Percentiles rank a stretch among this genome's conserved stretches.
Conservation (phyloP, 2,113 vertebrate genomes). For the Daubentonia madagascariensis region DNA sequence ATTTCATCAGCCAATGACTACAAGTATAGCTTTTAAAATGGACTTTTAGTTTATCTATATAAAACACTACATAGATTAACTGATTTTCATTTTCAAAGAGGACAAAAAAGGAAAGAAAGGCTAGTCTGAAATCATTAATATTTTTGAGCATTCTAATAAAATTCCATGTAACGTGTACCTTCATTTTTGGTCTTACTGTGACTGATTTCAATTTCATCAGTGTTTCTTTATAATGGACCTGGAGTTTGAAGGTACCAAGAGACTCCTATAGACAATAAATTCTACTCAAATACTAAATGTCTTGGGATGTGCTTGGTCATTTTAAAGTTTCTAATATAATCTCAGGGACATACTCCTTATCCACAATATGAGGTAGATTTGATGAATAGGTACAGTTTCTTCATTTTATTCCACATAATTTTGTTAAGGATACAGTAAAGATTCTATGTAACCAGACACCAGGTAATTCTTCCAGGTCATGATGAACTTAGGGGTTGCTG, state of each 20-base stretch:
- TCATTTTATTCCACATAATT: background rate
- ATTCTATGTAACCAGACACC: background rate
- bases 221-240: background rate
- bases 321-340: background rate
- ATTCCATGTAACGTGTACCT: background rate
- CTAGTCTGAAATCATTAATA: background rate
- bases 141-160: background rate
- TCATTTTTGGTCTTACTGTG: background rate
- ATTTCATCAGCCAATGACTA: background rate
- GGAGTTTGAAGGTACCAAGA: background rate
- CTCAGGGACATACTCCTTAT: background rate
- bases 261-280: background rate
- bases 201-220: background rate
- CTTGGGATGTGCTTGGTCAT: background rate
- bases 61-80: background rate
- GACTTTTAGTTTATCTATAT: background rate
- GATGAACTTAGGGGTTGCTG: background rate
- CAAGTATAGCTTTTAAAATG: background rate
- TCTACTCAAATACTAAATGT: background rate
- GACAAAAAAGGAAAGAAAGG: background rate
- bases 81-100: background rate
- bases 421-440: background rate
- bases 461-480: background rate
- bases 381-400: background rate
- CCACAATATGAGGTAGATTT: background rate